Evolutionary conservation across 2,888 invertebrate genomes (phyloP).

Genomic region (Cabera pusaria): DNA sequence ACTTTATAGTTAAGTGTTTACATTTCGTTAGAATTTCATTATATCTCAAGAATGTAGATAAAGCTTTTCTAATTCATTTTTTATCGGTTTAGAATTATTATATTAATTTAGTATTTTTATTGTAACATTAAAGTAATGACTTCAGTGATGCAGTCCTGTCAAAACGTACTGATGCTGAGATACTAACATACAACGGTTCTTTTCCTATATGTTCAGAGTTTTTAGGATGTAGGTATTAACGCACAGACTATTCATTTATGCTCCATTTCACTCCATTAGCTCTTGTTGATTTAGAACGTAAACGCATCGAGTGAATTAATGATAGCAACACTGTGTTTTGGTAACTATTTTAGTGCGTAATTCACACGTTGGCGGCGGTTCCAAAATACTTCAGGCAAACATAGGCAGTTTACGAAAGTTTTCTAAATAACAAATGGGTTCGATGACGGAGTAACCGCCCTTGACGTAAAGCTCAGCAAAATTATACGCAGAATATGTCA

Average conservation of each 20-base stretch:
- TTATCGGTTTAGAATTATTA: too few relatives aligned
- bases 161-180: too few relatives aligned
- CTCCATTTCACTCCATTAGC: constrained; percentile 66
- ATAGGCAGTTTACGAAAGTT: constrained; percentile 55
- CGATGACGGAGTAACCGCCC: constrained; percentile 62
- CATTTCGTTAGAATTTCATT: too few relatives aligned
- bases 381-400: constrained; percentile 66
- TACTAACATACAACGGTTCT: too few relatives aligned
- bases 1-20: too few relatives aligned
- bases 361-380: constrained; percentile 58
- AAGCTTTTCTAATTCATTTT: too few relatives aligned
- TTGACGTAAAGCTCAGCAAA: constrained; percentile 53
- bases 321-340: constrained; percentile 54
- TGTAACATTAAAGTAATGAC: too few relatives aligned
- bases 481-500: constrained; percentile 56
- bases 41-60: too few relatives aligned
- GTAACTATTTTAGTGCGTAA: constrained; percentile 54
- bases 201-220: too few relatives aligned
- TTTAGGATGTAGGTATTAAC: too few relatives aligned
- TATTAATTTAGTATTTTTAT: too few relatives aligned
- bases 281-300: constrained; percentile 63
- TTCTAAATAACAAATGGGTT: constrained; percentile 66
- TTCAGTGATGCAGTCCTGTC: too few relatives aligned
- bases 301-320: constrained; percentile 60
- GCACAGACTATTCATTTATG: constrained; percentile 33